Conservation (phyloP, 2,797 vertebrate species). For the Pogoniulus pusillus region DNA sequence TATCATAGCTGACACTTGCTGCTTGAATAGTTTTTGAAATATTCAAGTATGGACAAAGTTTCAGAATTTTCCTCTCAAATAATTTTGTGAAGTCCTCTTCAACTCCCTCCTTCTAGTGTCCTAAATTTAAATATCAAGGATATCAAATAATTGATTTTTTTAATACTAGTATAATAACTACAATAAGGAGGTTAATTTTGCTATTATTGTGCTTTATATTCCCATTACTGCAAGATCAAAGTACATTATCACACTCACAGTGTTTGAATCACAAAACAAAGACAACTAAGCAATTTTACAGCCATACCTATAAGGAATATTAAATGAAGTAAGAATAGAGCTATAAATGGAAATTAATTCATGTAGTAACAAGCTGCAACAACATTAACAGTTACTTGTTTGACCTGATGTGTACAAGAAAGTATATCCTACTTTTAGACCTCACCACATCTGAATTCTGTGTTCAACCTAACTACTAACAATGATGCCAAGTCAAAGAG, state of each 20-base stretch:
- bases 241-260: not conserved
- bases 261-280: slow-evolving; percentile 26
- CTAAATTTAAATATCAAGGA: slow-evolving; percentile 34
- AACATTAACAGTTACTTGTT: not conserved
- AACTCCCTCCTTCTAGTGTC: not conserved
- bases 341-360: not conserved
- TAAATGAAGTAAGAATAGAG: slow-evolving; percentile 14
- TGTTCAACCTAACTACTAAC: not conserved
- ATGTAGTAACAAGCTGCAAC: not conserved
- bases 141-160: not conserved
- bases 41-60: not conserved
- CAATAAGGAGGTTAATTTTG: not conserved
- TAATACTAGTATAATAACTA: not conserved
- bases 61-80: not conserved
- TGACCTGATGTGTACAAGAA: not conserved
- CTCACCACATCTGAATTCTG: not conserved
- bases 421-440: not conserved
- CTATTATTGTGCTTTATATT: slow-evolving; percentile 20
- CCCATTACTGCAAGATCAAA: slow-evolving; percentile 27
- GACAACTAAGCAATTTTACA: slow-evolving; percentile 31
- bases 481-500: not conserved
- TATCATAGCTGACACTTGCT: not conserved
- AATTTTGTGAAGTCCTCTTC: not conserved
- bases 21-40: not conserved
- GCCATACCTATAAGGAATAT: not conserved